These are phyloP conservation scores for Ictalurus punctatus DNA, from an alignment of 2,113 vertebrate species.

Conservation along the genomic window DNA sequence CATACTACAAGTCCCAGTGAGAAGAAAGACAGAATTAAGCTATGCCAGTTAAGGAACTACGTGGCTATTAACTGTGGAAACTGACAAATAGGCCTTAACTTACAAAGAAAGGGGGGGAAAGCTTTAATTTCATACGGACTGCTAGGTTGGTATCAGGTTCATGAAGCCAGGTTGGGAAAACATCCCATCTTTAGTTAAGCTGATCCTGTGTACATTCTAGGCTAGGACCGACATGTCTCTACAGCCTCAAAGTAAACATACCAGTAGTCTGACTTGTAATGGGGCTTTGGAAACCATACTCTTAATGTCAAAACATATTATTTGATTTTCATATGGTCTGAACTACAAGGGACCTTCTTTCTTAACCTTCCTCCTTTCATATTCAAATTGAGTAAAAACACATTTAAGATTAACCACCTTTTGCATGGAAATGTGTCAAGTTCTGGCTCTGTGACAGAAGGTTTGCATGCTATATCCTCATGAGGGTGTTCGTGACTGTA, in stretches of 20 bases:
- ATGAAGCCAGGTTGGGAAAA: slow-evolving; percentile 47
- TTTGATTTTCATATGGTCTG: slow-evolving; percentile 33
- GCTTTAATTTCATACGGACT: neutral
- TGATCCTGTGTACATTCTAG: slow-evolving; percentile 44
- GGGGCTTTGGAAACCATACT: slow-evolving; percentile 10
- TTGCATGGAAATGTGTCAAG: neutral
- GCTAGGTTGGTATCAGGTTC: slow-evolving; percentile 12
- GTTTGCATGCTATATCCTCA: slow-evolving; percentile 1
- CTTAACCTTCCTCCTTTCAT: neutral
- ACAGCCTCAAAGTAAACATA: slow-evolving; percentile 56
- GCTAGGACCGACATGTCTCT: slow-evolving; percentile 36
- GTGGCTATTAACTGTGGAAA: neutral
- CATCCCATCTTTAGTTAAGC: slow-evolving; percentile 36
- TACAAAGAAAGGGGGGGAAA: neutral
- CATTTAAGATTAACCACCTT: neutral
- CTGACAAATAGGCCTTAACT: neutral
- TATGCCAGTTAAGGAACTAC: slow-evolving; percentile 24
- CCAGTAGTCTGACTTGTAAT: slow-evolving; percentile 19
- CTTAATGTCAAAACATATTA: slow-evolving; percentile 1
- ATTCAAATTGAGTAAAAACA: neutral
- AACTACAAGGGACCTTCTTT: neutral
- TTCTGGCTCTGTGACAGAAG: slow-evolving; percentile 3
- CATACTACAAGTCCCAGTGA: slow-evolving; percentile 38
- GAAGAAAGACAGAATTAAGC: slow-evolving; percentile 42
- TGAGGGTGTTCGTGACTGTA: slow-evolving; percentile 69